Evolutionary conservation across 2,888 invertebrate species (phyloP).

Genomic region (Nymphalis urticae): DNA sequence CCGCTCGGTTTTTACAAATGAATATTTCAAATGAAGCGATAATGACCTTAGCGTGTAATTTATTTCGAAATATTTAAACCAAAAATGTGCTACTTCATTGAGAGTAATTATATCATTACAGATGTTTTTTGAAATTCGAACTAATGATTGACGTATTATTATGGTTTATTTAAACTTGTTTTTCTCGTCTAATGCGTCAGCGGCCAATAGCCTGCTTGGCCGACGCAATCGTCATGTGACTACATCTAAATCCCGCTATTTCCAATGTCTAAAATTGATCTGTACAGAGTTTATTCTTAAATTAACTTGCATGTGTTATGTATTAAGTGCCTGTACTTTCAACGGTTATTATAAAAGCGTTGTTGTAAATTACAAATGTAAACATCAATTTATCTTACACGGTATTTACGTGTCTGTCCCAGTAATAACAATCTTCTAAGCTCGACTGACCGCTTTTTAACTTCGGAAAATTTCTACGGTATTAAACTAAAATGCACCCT

Average conservation of each 20-base stretch:
- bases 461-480: conserved; percentile 23
- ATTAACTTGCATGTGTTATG: conserved; percentile 27
- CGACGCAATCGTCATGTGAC: conserved; percentile 65
- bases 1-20: background rate
- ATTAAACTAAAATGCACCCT: conserved; percentile 25
- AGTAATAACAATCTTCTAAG: conserved; percentile 32
- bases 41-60: conserved; percentile 31
- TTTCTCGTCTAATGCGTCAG: conserved; percentile 62
- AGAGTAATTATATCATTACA: conserved; percentile 59
- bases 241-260: conserved; percentile 54
- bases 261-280: conserved; percentile 59
- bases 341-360: conserved; percentile 21
- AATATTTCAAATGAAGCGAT: conserved; percentile 26
- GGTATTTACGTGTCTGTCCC: conserved; percentile 27
- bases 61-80: conserved; percentile 49
- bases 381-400: conserved; percentile 29
- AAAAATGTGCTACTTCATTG: conserved; percentile 54
- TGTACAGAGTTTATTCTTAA: conserved; percentile 36
- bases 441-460: conserved; percentile 21
- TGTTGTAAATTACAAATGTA: conserved; percentile 27
- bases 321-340: conserved; percentile 10
- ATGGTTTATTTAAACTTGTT: conserved; percentile 70
- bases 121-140: conserved; percentile 55
- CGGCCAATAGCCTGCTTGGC: conserved; percentile 60
- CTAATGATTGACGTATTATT: conserved; percentile 61